Evolutionary conservation across 1,140 invertebrate species (phyloP).

Genomic region (Ganaspis sp.): DNA sequence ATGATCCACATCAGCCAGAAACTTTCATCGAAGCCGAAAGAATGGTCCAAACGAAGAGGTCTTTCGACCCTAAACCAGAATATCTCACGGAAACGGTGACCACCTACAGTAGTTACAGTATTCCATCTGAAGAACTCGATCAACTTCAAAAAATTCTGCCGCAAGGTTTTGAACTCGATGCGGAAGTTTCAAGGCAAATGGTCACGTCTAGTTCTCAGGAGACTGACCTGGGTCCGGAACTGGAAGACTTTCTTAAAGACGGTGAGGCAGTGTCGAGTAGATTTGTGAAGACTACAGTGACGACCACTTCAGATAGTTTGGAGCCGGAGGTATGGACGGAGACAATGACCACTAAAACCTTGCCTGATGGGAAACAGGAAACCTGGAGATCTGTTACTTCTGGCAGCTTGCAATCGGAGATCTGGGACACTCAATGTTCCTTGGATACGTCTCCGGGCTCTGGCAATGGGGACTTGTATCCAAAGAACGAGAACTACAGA

Average conservation of each 20-base stretch:
- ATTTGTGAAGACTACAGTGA: constrained; percentile 46
- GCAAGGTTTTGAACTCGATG: not conserved
- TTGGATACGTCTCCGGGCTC: constrained; percentile 71
- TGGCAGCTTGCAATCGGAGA: constrained; percentile 53
- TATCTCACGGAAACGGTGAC: constrained; percentile 29
- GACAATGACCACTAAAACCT: constrained; percentile 43
- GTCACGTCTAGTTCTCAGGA: constrained; percentile 32
- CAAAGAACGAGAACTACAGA: constrained; percentile 63
- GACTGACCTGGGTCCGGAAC: constrained; percentile 44
- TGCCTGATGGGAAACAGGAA: constrained; percentile 52
- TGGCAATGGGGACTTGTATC: constrained; percentile 63
- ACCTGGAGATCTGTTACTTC: constrained; percentile 55
- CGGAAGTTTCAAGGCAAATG: not conserved
- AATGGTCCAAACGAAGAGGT: not conserved
- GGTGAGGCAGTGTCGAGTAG: constrained; percentile 47
- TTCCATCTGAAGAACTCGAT: not conserved
- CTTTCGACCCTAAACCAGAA: not conserved
- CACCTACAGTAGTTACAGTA: not conserved
- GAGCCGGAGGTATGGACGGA: constrained; percentile 47
- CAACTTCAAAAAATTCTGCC: not conserved
- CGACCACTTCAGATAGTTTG: constrained; percentile 44
- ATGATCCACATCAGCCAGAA: constrained; percentile 48
- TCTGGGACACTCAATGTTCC: constrained; percentile 71
- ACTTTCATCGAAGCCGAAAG: constrained; percentile 26
- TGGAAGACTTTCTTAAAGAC: constrained; percentile 50